Evolutionary conservation across 2,113 vertebrate species (phyloP).

Genomic region (Myrmecophaga tridactyla): DNA sequence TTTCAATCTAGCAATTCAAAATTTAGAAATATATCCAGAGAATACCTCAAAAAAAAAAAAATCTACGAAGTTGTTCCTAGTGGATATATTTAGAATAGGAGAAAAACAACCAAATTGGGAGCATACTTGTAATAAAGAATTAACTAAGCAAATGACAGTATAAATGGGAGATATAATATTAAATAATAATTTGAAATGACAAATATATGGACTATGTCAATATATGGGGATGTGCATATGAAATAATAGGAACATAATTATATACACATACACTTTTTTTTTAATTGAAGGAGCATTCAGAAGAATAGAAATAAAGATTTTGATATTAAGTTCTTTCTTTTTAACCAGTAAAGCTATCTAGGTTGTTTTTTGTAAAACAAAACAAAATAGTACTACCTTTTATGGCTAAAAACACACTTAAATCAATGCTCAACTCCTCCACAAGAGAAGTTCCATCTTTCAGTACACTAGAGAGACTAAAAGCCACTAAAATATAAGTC

Average conservation of each 20-base stretch:
- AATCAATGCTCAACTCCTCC: neutral
- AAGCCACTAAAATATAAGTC: neutral
- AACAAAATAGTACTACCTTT: neutral
- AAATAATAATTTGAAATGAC: constrained; percentile 29
- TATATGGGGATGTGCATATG: neutral
- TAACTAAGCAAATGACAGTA: neutral
- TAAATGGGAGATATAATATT: neutral
- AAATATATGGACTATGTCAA: neutral
- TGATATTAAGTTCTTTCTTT: neutral
- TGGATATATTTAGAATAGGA: constrained; percentile 11
- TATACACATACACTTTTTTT: neutral
- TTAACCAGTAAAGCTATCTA: neutral
- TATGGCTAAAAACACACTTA: neutral
- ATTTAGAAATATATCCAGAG: neutral
- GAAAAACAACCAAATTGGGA: constrained; percentile 28
- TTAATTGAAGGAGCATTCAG: neutral
- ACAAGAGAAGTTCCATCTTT: neutral
- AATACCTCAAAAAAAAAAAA: constrained; percentile 25
- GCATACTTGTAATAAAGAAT: neutral
- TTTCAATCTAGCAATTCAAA: constrained; percentile 14
- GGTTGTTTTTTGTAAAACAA: constrained; percentile 39
- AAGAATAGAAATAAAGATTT: neutral
- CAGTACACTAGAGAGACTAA: neutral
- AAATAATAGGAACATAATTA: neutral
- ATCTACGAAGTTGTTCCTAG: neutral